Conservation (phyloP, 2,797 vertebrate species). For the Spheniscus humboldti region DNA sequence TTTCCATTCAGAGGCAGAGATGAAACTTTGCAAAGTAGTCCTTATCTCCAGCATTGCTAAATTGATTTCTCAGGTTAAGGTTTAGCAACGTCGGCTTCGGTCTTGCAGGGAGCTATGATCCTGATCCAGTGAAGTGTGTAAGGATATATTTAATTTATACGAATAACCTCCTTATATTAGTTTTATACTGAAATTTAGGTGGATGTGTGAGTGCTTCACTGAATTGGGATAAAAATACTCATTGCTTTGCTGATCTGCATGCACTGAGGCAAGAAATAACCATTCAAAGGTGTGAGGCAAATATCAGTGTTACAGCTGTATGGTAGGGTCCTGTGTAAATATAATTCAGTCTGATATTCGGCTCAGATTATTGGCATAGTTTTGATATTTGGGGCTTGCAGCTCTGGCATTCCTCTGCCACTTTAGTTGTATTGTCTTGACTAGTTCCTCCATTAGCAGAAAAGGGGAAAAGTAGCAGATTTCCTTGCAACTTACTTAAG, state of each 20-base stretch:
- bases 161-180: neutral
- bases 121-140: neutral
- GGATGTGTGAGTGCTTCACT: neutral
- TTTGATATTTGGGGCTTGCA: neutral
- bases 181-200: neutral
- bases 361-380: neutral
- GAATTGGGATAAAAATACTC: neutral
- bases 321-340: neutral
- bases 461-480: neutral
- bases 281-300: neutral
- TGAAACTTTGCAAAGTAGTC: neutral
- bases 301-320: neutral
- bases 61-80: neutral
- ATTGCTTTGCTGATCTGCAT: neutral
- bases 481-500: neutral
- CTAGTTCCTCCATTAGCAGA: neutral
- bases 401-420: neutral
- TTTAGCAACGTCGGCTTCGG: neutral
- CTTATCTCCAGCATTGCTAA: neutral
- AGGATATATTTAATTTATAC: neutral
- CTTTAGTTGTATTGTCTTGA: neutral
- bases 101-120: neutral
- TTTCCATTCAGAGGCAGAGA: neutral
- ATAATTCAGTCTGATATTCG: neutral
- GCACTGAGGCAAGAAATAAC: neutral